These are phyloP conservation scores for Periparus ater DNA, from an alignment of 2,797 vertebrate species.

Conservation along the genomic window DNA sequence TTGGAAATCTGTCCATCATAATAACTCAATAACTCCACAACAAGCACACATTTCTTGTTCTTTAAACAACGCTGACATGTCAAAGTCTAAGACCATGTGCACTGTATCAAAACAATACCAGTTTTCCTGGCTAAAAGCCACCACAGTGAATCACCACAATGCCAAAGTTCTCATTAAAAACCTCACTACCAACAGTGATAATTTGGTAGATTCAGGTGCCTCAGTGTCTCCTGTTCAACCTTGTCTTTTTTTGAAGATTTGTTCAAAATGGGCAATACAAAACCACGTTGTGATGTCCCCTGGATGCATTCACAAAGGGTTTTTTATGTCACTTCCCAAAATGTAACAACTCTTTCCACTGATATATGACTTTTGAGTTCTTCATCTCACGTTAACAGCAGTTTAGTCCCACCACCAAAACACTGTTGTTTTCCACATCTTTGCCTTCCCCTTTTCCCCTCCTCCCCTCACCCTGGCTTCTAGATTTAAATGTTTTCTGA, in stretches of 20 bases:
- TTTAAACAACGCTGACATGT: constrained; percentile 67
- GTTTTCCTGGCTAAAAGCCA: constrained; percentile 53
- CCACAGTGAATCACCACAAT: background rate
- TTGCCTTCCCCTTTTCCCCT: background rate
- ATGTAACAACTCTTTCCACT: background rate
- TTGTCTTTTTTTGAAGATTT: background rate
- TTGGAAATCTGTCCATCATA: constrained; percentile 66
- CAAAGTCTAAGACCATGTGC: constrained; percentile 59
- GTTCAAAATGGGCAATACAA: background rate
- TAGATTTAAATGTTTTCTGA: background rate
- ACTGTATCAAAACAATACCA: constrained; percentile 73
- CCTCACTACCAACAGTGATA: background rate
- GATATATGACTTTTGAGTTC: background rate
- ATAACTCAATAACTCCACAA: constrained; percentile 57
- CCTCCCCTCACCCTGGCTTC: background rate
- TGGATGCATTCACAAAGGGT: background rate
- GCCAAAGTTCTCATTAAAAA: constrained; percentile 10
- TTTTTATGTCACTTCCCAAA: background rate
- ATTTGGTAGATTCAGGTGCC: background rate
- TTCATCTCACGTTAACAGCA: background rate
- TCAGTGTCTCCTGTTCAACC: background rate
- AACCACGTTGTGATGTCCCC: background rate
- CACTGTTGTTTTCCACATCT: background rate
- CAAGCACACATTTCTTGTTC: constrained; percentile 46
- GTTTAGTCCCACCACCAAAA: background rate